Evolutionary conservation across 2,888 invertebrate species (phyloP), one percentile per base, ranked within the genome.

Genomic region (Chrysina gloriosa): DNA sequence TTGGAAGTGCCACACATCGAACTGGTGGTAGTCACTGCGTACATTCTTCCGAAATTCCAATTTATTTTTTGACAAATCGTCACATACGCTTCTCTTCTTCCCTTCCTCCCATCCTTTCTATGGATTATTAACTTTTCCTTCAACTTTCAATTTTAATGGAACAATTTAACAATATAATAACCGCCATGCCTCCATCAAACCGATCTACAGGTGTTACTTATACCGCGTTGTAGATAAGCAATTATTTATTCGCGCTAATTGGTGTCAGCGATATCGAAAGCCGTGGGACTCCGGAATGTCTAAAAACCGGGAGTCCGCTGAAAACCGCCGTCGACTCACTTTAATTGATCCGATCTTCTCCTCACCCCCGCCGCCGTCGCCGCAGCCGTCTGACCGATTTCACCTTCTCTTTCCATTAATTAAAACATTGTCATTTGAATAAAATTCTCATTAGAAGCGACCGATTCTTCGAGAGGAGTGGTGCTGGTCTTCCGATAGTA

Each of bases 381-480:
- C 68, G 39, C 50, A 48, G 52, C 29, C 58, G 47, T 29, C 47
- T 19, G 29, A 45, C 50, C 50, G 50, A 48, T 50, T 63, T 77
- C 76, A 66, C 74, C 78, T 82, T 78, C 76, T 73, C 78, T 76
- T 79, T 80, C 78, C 82, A 81, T 82, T 81, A 83, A 83, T 83
- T 82, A 83, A 83, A 82, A 82, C 82, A 82, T 83, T 78, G 77
- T 73, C 71, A 82, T 83, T 82, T 83, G 81, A 82, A 83, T 83
- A 83, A 83, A 83, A 82, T 81, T 78, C 77, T 77, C 81, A 80
- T 82, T 82, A 81, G 75, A 72, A 21, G 21, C 48, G 48, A 25
- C 21, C 76, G 79, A 81, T 81, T 81, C 81, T n/a, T n/a, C n/a
- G 11, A 25, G n/a, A 23, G 27, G 25, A n/a, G 48, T 50, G 36